Evolutionary conservation across 1,140 invertebrate species (phyloP), one percentile per base, ranked within the genome.

Genomic region (Temnothorax longispinosus): DNA sequence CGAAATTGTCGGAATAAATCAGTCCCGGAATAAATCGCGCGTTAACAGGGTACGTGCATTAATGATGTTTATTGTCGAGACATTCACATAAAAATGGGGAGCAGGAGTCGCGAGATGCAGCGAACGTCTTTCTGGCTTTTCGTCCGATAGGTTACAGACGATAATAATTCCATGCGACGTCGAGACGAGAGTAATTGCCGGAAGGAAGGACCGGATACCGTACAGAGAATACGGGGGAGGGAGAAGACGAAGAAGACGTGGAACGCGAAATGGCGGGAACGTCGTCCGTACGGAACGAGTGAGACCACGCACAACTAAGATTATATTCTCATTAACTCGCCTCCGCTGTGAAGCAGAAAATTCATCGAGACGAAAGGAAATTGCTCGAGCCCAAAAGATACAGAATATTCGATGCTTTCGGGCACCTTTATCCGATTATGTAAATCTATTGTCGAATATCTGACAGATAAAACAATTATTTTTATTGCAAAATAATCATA

Each of bases 311-410:
- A 93, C 92, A 92, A 88, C 85, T 85, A 91, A 93, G 91, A 94
- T 94, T 94, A 94, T 93, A 93, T 92, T 94, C 92, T 93, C 93
- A 92, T 94, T 92, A 94, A 92, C 85, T 90, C 67, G 85, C 89
- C 50, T 90, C 67, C 58, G 50, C 64, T 21, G 64, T 71, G 78
- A 74, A 76, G 85, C 65, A 75, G 89, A 87, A 90, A 91, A 91
- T 86, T 86, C 81, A 88, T 91, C 87, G 86, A 62, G 54, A 77
- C 74, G 89, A 88, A 88, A 75, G 89, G 82, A 88, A 91, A 90
- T 90, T 82, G 86, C 82, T 75, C 52, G 62, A 27, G 71, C 10
- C 1, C 60, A 13, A 38, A 62, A 86, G 86, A 80, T 81, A 80
- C 44, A 47, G 65, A 58, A 85, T 62, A 58, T 80, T 87, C 88